Conservation (phyloP, 2,113 vertebrate species). For the Octodon degus region DNA sequence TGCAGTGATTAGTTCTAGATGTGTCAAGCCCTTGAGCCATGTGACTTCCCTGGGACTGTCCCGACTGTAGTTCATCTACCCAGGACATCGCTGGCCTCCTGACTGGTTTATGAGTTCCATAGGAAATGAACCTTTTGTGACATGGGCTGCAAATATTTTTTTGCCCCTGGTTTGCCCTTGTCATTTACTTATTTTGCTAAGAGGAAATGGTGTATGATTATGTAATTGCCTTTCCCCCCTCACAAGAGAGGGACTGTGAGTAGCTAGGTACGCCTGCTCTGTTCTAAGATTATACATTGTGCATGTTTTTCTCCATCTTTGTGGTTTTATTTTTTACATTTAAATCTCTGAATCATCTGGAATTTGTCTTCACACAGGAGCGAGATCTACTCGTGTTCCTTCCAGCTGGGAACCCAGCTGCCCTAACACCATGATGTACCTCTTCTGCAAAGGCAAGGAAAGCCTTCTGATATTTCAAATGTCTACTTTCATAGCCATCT, state of each 20-base stretch:
- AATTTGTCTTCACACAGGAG: slow-evolving; percentile 35
- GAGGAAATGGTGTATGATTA: slow-evolving; percentile 24
- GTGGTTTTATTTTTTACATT: slow-evolving; percentile 53
- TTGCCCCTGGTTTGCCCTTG: neutral
- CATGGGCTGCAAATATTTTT: neutral
- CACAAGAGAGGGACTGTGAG: neutral
- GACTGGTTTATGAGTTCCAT: neutral
- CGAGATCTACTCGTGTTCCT: neutral
- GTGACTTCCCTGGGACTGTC: neutral
- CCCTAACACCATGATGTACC: neutral
- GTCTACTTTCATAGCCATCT: neutral
- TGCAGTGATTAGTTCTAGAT: neutral
- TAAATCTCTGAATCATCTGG: slow-evolving; percentile 42
- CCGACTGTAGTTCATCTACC: neutral
- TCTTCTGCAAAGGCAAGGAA: neutral
- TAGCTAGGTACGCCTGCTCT: slow-evolving; percentile 10
- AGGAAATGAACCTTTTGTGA: slow-evolving; percentile 26
- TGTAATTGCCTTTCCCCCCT: slow-evolving; percentile 7
- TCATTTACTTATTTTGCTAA: slow-evolving; percentile 27
- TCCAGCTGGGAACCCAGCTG: slow-evolving; percentile 23
- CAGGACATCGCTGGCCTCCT: neutral
- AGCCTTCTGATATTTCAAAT: neutral
- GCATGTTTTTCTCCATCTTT: slow-evolving; percentile 27
- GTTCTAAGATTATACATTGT: slow-evolving; percentile 36
- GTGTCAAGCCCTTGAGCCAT: neutral